Evolutionary conservation across 2,797 vertebrate species (phyloP), one percentile per base, ranked within the genome.

Genomic region (Cephalopachus bancanus): DNA sequence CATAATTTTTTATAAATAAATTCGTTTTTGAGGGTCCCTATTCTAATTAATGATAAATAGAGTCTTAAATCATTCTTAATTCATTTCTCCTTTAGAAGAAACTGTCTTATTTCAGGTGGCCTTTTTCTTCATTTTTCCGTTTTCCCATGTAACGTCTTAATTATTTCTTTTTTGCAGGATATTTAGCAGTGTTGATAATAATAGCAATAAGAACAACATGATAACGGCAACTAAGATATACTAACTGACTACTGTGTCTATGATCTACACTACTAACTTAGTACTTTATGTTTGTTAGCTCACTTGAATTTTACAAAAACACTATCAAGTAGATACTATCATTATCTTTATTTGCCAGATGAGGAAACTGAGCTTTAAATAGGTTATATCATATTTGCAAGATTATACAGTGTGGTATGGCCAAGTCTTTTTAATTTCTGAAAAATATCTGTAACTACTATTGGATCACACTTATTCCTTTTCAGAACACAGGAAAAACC

Each of bases 121-220:
- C n/a, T 69, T 69, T 20, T 69, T 69, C n/a, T 69, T 69, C 37
- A 9, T 49, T 79, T 60, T 90, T 44, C 55, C 55, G n/a, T 59
- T 91, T 92, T 71, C 26, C n/a, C 28, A 91, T 28, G 10, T 84
- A 79, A 71, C 30, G 89, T 86, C 14, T n/a, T 30, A 28, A 67
- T 57, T 65, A 64, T 92, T 86, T 89, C 37, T 37, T 37, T 37
- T 92, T 83, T 7, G 14, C 15, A 83, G 85, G 15, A 16, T 69
- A 87, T 60, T 90, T 78, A 92, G 80, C 81, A 7, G 30, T 83
- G 26, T 67, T 59, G 10, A 75, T 65, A 64, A n/a, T 37, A 94
- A 74, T 8, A 86, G 28, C 76, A 90, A 17, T 49, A 80, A 55
- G 28, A 74, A 83, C 65, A 62, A 37, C 37, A 37, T 51, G 33